Conservation (phyloP, 2,888 invertebrate genomes). For the Scaptomyza tumidula region DNA sequence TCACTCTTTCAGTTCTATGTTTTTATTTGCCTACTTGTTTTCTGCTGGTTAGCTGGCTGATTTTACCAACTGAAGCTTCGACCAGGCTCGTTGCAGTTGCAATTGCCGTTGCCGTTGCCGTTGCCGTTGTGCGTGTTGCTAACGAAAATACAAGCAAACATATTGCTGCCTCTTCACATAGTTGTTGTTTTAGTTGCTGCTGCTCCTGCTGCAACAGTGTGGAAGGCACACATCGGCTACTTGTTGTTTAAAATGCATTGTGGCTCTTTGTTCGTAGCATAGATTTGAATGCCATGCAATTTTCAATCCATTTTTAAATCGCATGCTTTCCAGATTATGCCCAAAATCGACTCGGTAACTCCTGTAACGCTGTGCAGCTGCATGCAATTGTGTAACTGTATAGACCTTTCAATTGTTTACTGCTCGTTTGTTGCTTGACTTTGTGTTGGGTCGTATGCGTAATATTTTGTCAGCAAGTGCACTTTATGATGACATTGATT, state of each 20-base stretch:
- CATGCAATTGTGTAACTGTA: neutral
- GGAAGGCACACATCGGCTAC: slow-evolving; percentile 14
- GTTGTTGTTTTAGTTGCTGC: slow-evolving; percentile 21
- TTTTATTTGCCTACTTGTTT: slow-evolving; percentile 77
- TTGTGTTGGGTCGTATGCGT: slow-evolving; percentile 25
- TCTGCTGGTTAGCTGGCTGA: slow-evolving; percentile 76
- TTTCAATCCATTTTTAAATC: slow-evolving; percentile 53
- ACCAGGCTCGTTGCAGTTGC: slow-evolving; percentile 29
- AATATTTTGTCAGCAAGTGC: slow-evolving; percentile 5
- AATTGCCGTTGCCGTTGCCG: slow-evolving; percentile 11
- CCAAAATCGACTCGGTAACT: slow-evolving; percentile 1
- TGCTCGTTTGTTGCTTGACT: neutral
- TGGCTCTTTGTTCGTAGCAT: slow-evolving; percentile 24
- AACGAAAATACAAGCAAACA: slow-evolving; percentile 70
- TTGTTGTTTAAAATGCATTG: slow-evolving; percentile 74
- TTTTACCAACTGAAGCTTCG: slow-evolving; percentile 56
- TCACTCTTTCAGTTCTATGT: slow-evolving; percentile 35
- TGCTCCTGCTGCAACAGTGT: neutral
- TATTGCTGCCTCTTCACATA: slow-evolving; percentile 49
- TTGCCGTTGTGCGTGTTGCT: slow-evolving; percentile 53
- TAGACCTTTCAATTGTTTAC: slow-evolving; percentile 3
- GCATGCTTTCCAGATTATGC: slow-evolving; percentile 24
- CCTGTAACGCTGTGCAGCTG: neutral
- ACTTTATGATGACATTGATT: neutral
- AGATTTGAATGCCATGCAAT: slow-evolving; percentile 14